phyloP scores from a whole-genome alignment of 2,797 vertebrate genomes.

The Cossypha polioptera region DNA sequence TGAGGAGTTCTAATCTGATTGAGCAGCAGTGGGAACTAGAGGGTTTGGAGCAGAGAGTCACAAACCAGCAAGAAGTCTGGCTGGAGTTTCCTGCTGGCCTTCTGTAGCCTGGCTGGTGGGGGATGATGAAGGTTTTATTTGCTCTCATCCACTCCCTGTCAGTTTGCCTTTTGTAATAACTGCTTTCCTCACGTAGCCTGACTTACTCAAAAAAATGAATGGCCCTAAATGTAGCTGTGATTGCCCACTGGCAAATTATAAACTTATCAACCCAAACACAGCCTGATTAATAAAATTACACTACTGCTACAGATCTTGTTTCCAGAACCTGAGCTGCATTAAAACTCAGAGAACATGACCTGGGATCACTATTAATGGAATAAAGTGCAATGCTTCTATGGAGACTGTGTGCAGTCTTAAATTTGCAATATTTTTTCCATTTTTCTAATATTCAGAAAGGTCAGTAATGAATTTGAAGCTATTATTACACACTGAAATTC shows the following conservation, averaged over 20 bases:
- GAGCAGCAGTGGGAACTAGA: background rate
- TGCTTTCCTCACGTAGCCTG: background rate
- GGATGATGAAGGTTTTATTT: background rate
- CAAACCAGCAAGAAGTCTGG: background rate
- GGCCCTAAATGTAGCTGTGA: background rate
- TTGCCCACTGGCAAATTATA: background rate
- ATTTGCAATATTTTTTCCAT: background rate
- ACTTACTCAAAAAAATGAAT: background rate
- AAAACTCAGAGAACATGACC: background rate
- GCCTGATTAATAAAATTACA: constrained; percentile 9
- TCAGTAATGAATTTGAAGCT: background rate
- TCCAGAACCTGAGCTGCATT: background rate
- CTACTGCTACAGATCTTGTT: background rate
- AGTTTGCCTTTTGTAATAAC: background rate
- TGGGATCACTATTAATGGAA: background rate
- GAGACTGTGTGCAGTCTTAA: background rate
- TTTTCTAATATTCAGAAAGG: background rate
- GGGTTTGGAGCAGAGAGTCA: background rate
- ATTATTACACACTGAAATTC: background rate
- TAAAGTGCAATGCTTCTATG: background rate
- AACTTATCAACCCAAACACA: background rate
- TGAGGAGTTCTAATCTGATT: background rate
- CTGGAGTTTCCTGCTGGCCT: background rate
- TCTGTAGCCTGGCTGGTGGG: background rate
- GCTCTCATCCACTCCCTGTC: background rate